Evolutionary conservation across 2,797 vertebrate genomes (phyloP).

Genomic region (Lepus townsendii): DNA sequence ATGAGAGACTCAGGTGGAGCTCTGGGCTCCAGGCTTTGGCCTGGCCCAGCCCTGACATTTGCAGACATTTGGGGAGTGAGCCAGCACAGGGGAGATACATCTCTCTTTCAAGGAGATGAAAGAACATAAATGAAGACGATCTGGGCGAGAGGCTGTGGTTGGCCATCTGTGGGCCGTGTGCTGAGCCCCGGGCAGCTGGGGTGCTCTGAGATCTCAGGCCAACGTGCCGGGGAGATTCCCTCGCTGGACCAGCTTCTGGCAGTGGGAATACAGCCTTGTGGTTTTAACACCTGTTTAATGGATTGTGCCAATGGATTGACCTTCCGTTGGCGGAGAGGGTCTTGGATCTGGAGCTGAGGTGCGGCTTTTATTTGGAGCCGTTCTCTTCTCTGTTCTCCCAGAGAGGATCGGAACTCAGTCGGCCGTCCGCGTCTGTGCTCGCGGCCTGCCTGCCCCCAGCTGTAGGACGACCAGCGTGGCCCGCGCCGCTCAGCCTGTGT

Average conservation of each 20-base stretch:
- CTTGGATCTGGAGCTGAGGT: not conserved
- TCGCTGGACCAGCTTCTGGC: not conserved
- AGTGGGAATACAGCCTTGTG: not conserved
- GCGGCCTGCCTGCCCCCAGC: not conserved
- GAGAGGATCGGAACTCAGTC: not conserved
- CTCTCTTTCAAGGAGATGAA: too few relatives aligned
- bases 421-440: rapidly evolving
- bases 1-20: too few relatives aligned
- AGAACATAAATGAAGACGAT: too few relatives aligned
- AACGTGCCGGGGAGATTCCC: too few relatives aligned
- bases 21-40: too few relatives aligned
- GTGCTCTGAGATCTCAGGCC: not conserved
- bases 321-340: not conserved
- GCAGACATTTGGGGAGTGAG: too few relatives aligned
- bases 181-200: not conserved
- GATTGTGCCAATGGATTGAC: not conserved
- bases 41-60: too few relatives aligned
- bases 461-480: not conserved
- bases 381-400: not conserved
- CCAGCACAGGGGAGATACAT: too few relatives aligned
- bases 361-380: rapidly evolving
- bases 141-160: not conserved
- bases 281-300: not conserved
- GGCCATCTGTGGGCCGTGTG: too few relatives aligned
- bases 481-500: not conserved